Evolutionary conservation across 2,113 vertebrate species (phyloP), one percentile per base, ranked within the genome.

Genomic region (Solenodon paradoxus): DNA sequence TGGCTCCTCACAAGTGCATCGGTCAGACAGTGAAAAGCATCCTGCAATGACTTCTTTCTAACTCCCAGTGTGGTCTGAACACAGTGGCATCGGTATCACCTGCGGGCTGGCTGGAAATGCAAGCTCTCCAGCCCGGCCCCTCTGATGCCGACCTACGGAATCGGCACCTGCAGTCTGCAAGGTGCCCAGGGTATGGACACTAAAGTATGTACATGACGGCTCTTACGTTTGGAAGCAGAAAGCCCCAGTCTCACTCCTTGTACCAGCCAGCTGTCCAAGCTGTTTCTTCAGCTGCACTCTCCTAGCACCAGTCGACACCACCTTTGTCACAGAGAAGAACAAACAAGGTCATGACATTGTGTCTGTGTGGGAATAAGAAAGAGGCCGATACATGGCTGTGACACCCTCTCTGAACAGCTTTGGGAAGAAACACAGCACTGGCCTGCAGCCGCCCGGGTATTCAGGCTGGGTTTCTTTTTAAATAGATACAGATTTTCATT

Each of bases 171-270:
- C 77, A 13, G 66, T 68, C 32, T 49, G 20, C 64, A 55, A 11
- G 7, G 38, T 26, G 30, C 77, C 6, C n/a, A n/a, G n/a, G n/a
- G n/a, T 2, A 0, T 1, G 40, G 45, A n/a, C 5, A 0, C 57
- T 66, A 1, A 15, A 28, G 20, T 47, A 13, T 12, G 20, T 66
- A 69, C 30, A 0, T 32, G 19, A 26, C 59, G 32, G 42, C 24
- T 0, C 0, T 9, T 32, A 7, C 1, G 2, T 24, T 26, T 9
- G 28, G n/a, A 68, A 26, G 24, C 22, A 64, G 63, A 71, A 55
- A 22, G 6, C 8, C 10, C 9, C 11, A 17, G 74, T 17, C 38
- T 38, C 28, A 32, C 66, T 94, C 26, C 26, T 40, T 28, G 22
- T n/a, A 13, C 86, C 30, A 83, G 28, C 15, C 82, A 75, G 40